Evolutionary conservation across 2,888 invertebrate species (phyloP), one percentile per base, ranked within the genome.

Genomic region (Rutpela maculata): DNA sequence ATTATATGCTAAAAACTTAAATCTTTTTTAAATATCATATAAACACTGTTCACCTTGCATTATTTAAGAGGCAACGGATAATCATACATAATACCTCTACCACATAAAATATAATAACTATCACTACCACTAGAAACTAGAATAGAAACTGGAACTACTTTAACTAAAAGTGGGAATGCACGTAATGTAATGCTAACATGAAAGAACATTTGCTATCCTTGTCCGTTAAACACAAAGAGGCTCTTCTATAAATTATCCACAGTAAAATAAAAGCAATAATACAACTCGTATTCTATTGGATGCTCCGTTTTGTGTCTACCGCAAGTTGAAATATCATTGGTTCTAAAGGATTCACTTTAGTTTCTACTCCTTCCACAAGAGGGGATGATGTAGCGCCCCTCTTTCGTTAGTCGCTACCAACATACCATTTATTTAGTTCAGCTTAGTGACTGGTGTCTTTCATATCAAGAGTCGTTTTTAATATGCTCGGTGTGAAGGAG

Each of bases 261-360:
- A 70, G 65, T 71, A 74, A 78, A 80, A 77, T 74, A 77, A 80
- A 75, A 80, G 80, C 75, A 71, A 70, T 70, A 75, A 63, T 35
- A 57, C 43, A 17, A 35, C 22, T 12, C 11, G 35, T 35, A 57
- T 60, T 18, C 72, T 18, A 80, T 80, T 80, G 80, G 80, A 62
- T 73, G 35, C 72, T 35, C 50, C 60, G 68, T 38, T 63, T 59
- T 68, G 67, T 60, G 63, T 74, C 77, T 75, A 75, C 77, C 69
- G 22, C 77, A 68, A 67, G 43, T 65, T 59, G 78, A 50, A 19
- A 60, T 72, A n/a, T 50, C 74, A 80, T 80, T 80, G 80, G 80
- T 69, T 63, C 63, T 73, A n/a, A 65, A 31, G 60, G 72, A 63
- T 22, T 38, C 62, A 22, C 77, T 57, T 50, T 70, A 75, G 73